A percentile compares a stretch with the other conserved stretches of the same genome.
phyloP scores from a whole-genome alignment of 2,888 invertebrate species.

The Latrodectus elegans region DNA sequence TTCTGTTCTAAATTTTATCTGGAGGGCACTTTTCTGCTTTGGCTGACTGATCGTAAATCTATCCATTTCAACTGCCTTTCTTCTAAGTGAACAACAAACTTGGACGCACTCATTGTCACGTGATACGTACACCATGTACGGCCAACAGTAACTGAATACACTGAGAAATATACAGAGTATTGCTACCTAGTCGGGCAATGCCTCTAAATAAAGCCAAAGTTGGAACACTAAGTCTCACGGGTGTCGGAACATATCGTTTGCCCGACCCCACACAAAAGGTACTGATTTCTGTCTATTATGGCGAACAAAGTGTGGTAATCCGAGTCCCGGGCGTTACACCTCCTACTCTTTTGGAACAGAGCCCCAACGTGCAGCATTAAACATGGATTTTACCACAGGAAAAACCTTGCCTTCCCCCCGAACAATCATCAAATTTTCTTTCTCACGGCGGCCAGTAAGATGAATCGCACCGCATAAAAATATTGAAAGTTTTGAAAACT shows the following conservation, averaged over 20 bases:
- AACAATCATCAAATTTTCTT: too few relatives aligned
- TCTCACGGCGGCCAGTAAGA: too few relatives aligned
- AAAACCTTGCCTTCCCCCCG: neutral
- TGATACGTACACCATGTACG: neutral
- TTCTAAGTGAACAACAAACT: too few relatives aligned
- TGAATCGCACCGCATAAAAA: too few relatives aligned
- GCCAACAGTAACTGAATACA: constrained; percentile 1
- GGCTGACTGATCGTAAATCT: too few relatives aligned
- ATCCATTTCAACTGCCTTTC: too few relatives aligned
- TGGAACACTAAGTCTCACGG: neutral
- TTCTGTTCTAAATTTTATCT: too few relatives aligned
- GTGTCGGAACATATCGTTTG: constrained; percentile 5
- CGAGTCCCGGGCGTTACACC: constrained; percentile 38
- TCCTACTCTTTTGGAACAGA: constrained; percentile 39
- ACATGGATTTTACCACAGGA: neutral
- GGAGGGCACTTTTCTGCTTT: too few relatives aligned
- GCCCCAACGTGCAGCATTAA: constrained; percentile 55
- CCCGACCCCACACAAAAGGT: neutral
- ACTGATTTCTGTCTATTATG: constrained; percentile 57
- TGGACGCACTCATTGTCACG: neutral
- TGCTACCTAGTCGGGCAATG: neutral
- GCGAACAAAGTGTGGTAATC: constrained; percentile 55
- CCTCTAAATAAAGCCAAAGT: neutral
- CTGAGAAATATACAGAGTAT: neutral
- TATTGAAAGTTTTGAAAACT: too few relatives aligned